Base-by-base conservation (phyloP, 2,888 invertebrate species). In the Thera obeliscata region DNA sequence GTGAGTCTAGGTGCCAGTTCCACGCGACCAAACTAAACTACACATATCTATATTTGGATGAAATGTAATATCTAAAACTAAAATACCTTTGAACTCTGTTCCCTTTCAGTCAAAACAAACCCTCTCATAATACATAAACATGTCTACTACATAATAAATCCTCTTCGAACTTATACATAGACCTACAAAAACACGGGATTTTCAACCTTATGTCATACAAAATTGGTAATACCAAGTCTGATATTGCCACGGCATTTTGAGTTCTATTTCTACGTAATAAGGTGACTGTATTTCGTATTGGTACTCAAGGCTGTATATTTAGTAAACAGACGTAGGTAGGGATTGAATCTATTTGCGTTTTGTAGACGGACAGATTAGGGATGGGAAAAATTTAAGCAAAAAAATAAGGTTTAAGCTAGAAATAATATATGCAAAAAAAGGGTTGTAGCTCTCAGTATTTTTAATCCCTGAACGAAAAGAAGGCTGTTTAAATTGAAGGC, bases 71-170 rank as follows among this genome's bases (percentile, higher is more conserved):
- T 9, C 43, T 9, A 46, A 46, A 46, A 46, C 2, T 46, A 48
- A 46, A 43, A 43, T 46, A 56, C 62, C 8, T 22, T 48, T 41
- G 7, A 61, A 43, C 12, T 52, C 50, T 50, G 35, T 41, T 56
- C 49, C 33, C 50, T 41, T 9, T 49, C 22, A 22, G 56, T 58
- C 64, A 64, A 11, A 61, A 57, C 64, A 68, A 64, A 61, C 46
- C 41, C 2, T 3, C 38, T 7, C 33, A 2, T 3, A 49, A 41
- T 57, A 64, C 38, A 60, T 56, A 50, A 7, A 41, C 41, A 41
- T 41, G 61, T 64, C 59, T 65, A 43, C 9, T 61, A 66, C 56
- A 64, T 64, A 56, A 61, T 48, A 46, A 50, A 60, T 36, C 56
- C 56, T 43, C 41, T 63, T 56, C 57, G 12, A 33, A 58, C 5